Percentiles rank a stretch among this genome's conserved stretches.
These are phyloP conservation scores for Ceryle rudis DNA, from an alignment of 2,797 vertebrate species.

Conservation along the genomic window DNA sequence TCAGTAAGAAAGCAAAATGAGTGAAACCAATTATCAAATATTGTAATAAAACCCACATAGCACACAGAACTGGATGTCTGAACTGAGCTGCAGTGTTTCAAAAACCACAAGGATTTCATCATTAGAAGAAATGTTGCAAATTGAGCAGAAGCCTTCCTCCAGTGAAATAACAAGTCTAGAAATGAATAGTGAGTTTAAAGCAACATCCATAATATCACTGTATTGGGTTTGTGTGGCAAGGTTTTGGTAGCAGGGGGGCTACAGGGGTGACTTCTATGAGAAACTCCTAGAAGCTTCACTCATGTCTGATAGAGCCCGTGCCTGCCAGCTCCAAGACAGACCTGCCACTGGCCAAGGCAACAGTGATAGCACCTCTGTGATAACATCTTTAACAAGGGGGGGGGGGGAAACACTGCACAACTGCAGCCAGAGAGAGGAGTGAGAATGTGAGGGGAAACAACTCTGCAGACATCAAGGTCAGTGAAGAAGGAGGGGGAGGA, in stretches of 20 bases:
- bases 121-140: background rate
- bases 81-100: background rate
- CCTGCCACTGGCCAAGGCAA: too few species aligned
- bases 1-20: background rate
- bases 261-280: too few species aligned
- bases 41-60: background rate
- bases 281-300: too few species aligned
- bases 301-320: too few species aligned
- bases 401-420: background rate
- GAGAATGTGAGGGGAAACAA: background rate
- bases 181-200: background rate
- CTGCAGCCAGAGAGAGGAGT: background rate
- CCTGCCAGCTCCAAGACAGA: too few species aligned
- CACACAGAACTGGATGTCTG: background rate
- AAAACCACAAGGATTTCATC: background rate
- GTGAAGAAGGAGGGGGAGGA: background rate
- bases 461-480: background rate
- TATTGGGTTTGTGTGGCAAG: background rate
- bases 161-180: background rate
- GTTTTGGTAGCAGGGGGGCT: background rate
- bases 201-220: background rate
- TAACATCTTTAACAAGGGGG: background rate
- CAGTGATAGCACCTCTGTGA: background rate
- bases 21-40: background rate
- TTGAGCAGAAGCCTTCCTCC: background rate